Evolutionary conservation across 2,888 invertebrate genomes (phyloP).

Genomic region (Dyspetes luteomarginatus): DNA sequence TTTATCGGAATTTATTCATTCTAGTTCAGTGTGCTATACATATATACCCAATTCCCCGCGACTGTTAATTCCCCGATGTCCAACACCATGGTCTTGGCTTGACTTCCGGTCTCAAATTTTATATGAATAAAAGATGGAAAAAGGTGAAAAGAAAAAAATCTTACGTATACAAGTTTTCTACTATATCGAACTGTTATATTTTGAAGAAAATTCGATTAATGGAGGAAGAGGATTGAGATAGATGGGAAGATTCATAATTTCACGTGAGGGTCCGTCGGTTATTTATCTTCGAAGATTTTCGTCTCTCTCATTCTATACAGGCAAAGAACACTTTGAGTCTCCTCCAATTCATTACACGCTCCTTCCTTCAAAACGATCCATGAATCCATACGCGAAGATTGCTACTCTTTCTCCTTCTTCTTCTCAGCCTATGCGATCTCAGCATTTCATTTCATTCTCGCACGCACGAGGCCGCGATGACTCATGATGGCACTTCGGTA

Average conservation of each 20-base stretch:
- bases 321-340: slow-evolving; percentile 66
- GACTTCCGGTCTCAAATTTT: too few relatives aligned
- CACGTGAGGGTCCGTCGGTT: slow-evolving; percentile 79
- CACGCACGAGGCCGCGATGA: slow-evolving; percentile 28
- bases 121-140: slow-evolving; percentile 52
- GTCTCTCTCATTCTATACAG: slow-evolving; percentile 76
- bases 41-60: too few relatives aligned
- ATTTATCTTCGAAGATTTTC: slow-evolving; percentile 73
- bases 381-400: slow-evolving; percentile 6
- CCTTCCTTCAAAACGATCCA: slow-evolving; percentile 18
- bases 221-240: slow-evolving; percentile 68
- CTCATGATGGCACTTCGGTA: slow-evolving; percentile 44
- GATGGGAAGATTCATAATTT: slow-evolving; percentile 80
- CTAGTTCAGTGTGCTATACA: too few relatives aligned
- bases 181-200: not conserved
- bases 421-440: slow-evolving; percentile 21
- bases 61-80: too few relatives aligned
- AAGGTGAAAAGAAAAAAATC: slow-evolving; percentile 62
- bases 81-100: too few relatives aligned
- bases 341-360: slow-evolving; percentile 18
- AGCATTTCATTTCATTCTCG: slow-evolving; percentile 46
- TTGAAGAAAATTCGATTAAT: slow-evolving; percentile 40
- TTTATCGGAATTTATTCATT: too few relatives aligned
- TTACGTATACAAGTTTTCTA: slow-evolving; percentile 7
- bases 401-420: slow-evolving; percentile 10